Conservation (phyloP, 2,113 vertebrate species). For the Spizaetus ornatus region DNA sequence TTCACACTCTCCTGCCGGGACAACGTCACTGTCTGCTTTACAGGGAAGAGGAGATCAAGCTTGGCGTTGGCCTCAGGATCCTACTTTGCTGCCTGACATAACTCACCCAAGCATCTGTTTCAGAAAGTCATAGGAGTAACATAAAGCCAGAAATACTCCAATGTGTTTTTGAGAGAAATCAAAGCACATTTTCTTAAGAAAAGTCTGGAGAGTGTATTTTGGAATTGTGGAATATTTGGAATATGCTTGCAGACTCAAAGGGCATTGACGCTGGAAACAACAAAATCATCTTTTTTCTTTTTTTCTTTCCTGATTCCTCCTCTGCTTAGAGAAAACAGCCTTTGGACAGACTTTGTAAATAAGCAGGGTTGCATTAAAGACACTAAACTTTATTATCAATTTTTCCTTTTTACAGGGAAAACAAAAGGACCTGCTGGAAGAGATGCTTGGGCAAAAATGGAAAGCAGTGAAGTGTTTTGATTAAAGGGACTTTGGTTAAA, state of each 20-base stretch:
- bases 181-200: background rate
- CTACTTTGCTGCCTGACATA: background rate
- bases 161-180: background rate
- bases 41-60: background rate
- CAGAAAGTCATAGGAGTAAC: background rate
- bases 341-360: background rate
- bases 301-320: background rate
- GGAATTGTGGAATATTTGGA: background rate
- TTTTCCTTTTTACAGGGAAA: background rate
- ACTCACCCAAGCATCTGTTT: background rate
- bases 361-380: background rate
- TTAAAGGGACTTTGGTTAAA: background rate
- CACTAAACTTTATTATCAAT: background rate
- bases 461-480: background rate
- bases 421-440: background rate
- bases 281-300: background rate
- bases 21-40: background rate
- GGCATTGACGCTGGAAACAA: background rate
- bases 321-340: background rate
- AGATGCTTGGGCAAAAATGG: background rate
- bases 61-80: fast-evolving
- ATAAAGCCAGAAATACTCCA: background rate
- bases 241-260: background rate
- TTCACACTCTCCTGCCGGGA: background rate
- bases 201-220: background rate